Percentiles rank a stretch among this genome's conserved stretches.
phyloP scores from a whole-genome alignment of 1,140 invertebrate species.

The Drosophila punjabiensis region DNA sequence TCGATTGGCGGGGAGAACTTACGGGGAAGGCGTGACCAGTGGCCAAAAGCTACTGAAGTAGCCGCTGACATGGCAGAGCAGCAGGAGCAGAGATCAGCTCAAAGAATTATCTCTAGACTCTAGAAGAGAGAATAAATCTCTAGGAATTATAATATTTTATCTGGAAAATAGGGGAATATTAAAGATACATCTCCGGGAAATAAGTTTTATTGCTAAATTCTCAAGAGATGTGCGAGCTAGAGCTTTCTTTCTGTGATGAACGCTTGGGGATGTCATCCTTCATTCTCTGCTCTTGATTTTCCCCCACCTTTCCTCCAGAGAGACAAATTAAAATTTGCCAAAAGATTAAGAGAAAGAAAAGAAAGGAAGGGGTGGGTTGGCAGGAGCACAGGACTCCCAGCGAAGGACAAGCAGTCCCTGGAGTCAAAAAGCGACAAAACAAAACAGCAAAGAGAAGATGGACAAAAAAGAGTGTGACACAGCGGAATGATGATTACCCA shows the following conservation, averaged over 20 bases:
- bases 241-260: neutral
- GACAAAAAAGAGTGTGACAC: slow-evolving; percentile 33
- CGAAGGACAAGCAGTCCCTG: slow-evolving; percentile 21
- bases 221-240: slow-evolving; percentile 16
- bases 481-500: slow-evolving; percentile 73
- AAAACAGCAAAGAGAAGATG: slow-evolving; percentile 28
- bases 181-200: neutral
- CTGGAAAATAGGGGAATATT: slow-evolving; percentile 8
- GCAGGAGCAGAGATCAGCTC: slow-evolving; percentile 19
- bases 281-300: neutral
- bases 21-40: slow-evolving; percentile 43
- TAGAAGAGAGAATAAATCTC: neutral
- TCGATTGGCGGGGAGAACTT: slow-evolving; percentile 19
- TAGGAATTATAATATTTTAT: slow-evolving; percentile 15
- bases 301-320: slow-evolving; percentile 3
- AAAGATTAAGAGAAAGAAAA: slow-evolving; percentile 38
- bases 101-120: neutral
- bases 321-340: slow-evolving; percentile 59
- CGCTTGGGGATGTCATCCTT: slow-evolving; percentile 36
- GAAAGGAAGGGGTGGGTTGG: neutral
- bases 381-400: slow-evolving; percentile 35
- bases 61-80: slow-evolving; percentile 48
- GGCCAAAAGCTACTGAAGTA: slow-evolving; percentile 70
- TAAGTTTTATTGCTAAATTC: slow-evolving; percentile 39
- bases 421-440: slow-evolving; percentile 24